Base-by-base conservation (phyloP, 2,888 invertebrate species). In the Belgica antarctica region DNA sequence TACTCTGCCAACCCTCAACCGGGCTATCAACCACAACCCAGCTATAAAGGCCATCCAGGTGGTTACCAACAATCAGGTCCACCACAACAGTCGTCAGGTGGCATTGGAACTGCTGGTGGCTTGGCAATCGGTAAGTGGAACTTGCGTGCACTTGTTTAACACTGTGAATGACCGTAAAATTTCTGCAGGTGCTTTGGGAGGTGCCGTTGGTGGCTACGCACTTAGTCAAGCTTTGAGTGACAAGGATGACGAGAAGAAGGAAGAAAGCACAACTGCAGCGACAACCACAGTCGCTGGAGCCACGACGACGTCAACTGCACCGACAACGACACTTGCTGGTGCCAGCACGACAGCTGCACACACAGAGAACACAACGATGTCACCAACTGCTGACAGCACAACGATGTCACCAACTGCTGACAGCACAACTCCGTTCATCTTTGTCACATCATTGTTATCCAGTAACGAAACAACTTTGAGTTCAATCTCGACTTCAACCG, bases 181-280 rank as follows among this genome's bases (percentile, higher is more conserved):
- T 46, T 46, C 12, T 10, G 8, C 22, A 52, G 52, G 52, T 4
- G 59, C 59, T 5, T 27, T 59, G 15, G 59, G 27, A 4, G 68
- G 68, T 24, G 68, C 68, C 1, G 68, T 25, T 22, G 68, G 31
- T 1, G 68, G 68, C 15, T 68, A 68, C 52, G 68, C 68, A 31
- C 4, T 68, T 1, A 57, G 34, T 19, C 15, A 68, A 57, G 68
- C 68, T 22, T 15, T 68, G 3, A 19, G 28, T 5, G 46, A 17
- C 2, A 34, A 68, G 12, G 57, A 57, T 5, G 22, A 68, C 3
- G 34, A 68, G 10, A 22, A 57, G 15, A 46, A 65, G 27, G 5
- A 8, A 3, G 34, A 28, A 24, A 52, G 52, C 1, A 2, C 28
- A 19, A 12, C 47, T 4, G 15, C 25, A 27, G 28, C 65, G 22